phyloP scores from a whole-genome alignment of 2,113 vertebrate genomes.

The Erpornis zantholeuca region DNA sequence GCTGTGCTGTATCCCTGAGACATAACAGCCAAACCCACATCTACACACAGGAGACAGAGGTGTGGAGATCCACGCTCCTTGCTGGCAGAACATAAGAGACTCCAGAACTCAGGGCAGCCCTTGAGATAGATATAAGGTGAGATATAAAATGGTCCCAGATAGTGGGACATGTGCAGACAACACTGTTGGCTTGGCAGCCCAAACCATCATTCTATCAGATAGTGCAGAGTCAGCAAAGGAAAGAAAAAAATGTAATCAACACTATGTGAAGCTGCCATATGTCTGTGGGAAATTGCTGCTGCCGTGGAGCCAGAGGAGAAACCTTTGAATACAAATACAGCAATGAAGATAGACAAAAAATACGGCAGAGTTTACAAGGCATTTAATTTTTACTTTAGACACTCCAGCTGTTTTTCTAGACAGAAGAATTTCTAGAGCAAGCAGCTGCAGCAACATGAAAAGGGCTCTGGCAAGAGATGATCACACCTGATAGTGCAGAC shows the following conservation, averaged over 20 bases:
- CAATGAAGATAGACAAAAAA: not conserved
- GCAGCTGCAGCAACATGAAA: not conserved
- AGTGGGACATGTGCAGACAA: not conserved
- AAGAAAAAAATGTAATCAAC: not conserved
- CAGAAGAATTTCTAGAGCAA: not conserved
- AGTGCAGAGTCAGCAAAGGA: not conserved
- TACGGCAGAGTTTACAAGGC: not conserved
- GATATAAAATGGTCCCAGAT: not conserved
- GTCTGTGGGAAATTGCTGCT: not conserved
- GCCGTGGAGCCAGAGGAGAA: not conserved
- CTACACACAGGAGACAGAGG: not conserved
- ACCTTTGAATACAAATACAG: not conserved
- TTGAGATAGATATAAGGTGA: not conserved
- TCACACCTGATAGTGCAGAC: not conserved
- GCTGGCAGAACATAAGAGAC: not conserved
- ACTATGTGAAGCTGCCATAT: not conserved
- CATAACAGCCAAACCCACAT: not conserved
- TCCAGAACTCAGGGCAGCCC: not conserved
- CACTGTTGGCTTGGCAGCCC: not conserved
- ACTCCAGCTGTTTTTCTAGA: not conserved
- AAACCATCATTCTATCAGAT: not conserved
- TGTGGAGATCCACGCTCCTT: not conserved
- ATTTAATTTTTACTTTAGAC: not conserved
- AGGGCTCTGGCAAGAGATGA: not conserved
- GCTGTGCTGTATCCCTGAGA: not conserved